Evolutionary conservation across 2,797 vertebrate genomes (phyloP).

Genomic region (Onychomys torridus): DNA sequence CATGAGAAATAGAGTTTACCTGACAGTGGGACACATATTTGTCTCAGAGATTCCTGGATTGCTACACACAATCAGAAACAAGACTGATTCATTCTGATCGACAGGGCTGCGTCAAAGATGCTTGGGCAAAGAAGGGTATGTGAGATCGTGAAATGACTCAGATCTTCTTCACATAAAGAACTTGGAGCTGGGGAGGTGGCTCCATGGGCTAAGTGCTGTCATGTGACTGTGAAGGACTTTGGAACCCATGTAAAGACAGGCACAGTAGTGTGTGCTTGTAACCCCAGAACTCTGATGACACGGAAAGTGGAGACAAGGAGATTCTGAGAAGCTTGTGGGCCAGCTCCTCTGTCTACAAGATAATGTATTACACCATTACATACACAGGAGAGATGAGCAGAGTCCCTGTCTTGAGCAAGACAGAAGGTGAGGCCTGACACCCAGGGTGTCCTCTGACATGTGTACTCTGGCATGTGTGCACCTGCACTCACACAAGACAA

Average conservation of each 20-base stretch:
- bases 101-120: background rate
- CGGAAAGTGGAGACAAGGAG: background rate
- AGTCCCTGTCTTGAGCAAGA: background rate
- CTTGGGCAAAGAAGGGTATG: conserved; percentile 8
- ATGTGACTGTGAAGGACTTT: background rate
- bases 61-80: conserved; percentile 35
- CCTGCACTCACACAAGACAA: background rate
- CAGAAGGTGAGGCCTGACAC: background rate
- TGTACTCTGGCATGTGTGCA: background rate
- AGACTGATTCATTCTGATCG: background rate
- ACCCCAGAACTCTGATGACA: background rate
- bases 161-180: conserved; percentile 4
- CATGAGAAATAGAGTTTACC: conserved; percentile 32
- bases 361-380: too few relatives aligned
- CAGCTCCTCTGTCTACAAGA: too few relatives aligned
- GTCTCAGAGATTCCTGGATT: background rate
- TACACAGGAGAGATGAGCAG: background rate
- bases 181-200: background rate
- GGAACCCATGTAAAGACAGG: background rate
- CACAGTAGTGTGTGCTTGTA: background rate
- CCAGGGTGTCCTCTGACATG: background rate
- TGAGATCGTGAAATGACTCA: background rate
- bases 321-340: background rate
- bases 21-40: background rate
- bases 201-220: too few relatives aligned